These are phyloP conservation scores for Ophion obscuratus DNA, from an alignment of 2,888 invertebrate species.

Conservation along the genomic window DNA sequence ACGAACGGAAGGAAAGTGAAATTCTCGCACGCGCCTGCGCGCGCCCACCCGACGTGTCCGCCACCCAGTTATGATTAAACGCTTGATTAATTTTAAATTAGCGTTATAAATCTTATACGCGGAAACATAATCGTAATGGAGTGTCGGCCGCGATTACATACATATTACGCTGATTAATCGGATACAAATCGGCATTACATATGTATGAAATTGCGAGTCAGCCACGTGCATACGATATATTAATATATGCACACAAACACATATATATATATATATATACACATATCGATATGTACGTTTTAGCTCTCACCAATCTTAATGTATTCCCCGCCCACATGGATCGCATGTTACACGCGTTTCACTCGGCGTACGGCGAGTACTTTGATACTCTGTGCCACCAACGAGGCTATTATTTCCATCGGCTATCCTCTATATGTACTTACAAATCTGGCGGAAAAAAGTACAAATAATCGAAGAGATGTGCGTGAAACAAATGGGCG, in stretches of 20 bases:
- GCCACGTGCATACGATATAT: slow-evolving; percentile 16
- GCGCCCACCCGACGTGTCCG: slow-evolving; percentile 62
- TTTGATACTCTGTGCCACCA: slow-evolving; percentile 44
- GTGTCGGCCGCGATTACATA: slow-evolving; percentile 77
- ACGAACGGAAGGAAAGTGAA: slow-evolving; percentile 68
- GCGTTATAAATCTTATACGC: slow-evolving; percentile 74
- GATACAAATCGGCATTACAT: slow-evolving; percentile 76
- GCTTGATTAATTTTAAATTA: slow-evolving; percentile 79
- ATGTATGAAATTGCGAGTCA: slow-evolving; percentile 74
- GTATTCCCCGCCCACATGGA: slow-evolving; percentile 58
- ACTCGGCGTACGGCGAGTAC: slow-evolving; percentile 34
- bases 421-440: slow-evolving; percentile 2
- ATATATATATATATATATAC: neutral
- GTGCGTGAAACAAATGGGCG: neutral
- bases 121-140: slow-evolving; percentile 78
- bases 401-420: slow-evolving; percentile 46
- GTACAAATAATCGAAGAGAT: neutral
- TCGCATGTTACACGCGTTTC: slow-evolving; percentile 58
- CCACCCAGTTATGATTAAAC: slow-evolving; percentile 76
- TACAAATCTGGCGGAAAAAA: neutral
- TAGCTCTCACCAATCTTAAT: slow-evolving; percentile 56
- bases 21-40: slow-evolving; percentile 51
- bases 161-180: slow-evolving; percentile 79
- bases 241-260: neutral
- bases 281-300: slow-evolving; percentile 45